phyloP scores from a whole-genome alignment of 2,888 invertebrate species.

The Limnephilus rhombicus region DNA sequence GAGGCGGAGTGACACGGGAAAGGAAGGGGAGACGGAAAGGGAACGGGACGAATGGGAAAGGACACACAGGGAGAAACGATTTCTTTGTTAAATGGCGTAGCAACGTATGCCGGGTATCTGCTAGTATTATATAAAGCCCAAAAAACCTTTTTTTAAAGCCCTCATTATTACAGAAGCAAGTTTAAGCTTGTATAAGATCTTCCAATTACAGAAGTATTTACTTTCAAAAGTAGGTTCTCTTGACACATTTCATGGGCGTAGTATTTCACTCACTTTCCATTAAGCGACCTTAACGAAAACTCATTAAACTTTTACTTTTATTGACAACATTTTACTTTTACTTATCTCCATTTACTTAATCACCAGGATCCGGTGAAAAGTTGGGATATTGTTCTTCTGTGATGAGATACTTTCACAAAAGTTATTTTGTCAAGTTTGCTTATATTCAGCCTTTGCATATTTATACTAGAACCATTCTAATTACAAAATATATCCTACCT shows the following conservation, averaged over 20 bases:
- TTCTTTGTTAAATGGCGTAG: too few relatives aligned
- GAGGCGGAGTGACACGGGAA: too few relatives aligned
- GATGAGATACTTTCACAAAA: background rate
- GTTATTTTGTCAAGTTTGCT: constrained; percentile 12
- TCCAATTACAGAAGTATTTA: background rate
- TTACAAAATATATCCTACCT: background rate
- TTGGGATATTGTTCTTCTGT: background rate
- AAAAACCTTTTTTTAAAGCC: background rate
- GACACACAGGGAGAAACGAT: too few relatives aligned
- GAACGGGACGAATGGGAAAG: too few relatives aligned
- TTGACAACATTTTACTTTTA: constrained; percentile 15
- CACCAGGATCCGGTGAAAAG: constrained; percentile 16
- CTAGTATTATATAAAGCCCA: too few relatives aligned
- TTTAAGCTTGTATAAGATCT: background rate
- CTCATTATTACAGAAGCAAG: background rate
- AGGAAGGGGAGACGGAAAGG: too few relatives aligned
- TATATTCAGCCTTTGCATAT: background rate
- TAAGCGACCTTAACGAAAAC: constrained; percentile 29
- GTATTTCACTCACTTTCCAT: constrained; percentile 19
- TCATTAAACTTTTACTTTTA: constrained; percentile 15
- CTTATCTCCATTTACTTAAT: constrained; percentile 23
- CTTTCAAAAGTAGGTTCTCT: background rate
- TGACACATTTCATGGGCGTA: background rate
- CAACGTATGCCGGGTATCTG: too few relatives aligned
- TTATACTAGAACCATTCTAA: background rate